Evolutionary conservation across 2,888 invertebrate genomes (phyloP).

Genomic region (Capitulum mitella): DNA sequence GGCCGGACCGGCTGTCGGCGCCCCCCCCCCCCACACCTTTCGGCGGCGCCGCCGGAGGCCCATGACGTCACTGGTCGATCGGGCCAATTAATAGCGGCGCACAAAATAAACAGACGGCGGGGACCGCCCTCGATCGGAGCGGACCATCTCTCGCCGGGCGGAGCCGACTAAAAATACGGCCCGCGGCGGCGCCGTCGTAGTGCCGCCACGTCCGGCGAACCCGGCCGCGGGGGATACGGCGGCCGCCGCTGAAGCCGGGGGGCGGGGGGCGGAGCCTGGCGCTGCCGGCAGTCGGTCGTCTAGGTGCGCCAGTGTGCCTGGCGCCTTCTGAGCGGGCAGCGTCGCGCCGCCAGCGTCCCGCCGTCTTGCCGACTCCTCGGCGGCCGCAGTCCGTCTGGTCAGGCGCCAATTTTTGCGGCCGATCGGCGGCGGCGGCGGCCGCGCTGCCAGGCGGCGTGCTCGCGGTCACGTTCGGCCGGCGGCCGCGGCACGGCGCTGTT

Average conservation of each 20-base stretch:
- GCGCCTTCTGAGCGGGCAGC: too few relatives aligned
- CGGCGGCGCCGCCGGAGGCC: background rate
- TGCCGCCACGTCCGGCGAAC: too few relatives aligned
- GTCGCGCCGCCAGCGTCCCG: too few relatives aligned
- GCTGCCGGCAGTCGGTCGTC: too few relatives aligned
- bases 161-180: background rate
- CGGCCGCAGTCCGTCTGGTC: background rate
- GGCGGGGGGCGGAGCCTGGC: too few relatives aligned
- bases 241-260: too few relatives aligned
- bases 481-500: background rate
- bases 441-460: background rate
- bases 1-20: background rate
- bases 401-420: slow-evolving; percentile 8
- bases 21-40: background rate
- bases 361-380: background rate
- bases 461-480: background rate
- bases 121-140: background rate
- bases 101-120: background rate
- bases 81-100: background rate
- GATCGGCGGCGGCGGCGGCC: background rate
- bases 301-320: too few relatives aligned
- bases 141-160: background rate
- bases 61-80: background rate
- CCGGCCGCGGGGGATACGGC: too few relatives aligned
- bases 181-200: background rate